These are phyloP conservation scores for Collichthys lucidus DNA, from an alignment of 2,113 vertebrate genomes.

Conservation along the genomic window DNA sequence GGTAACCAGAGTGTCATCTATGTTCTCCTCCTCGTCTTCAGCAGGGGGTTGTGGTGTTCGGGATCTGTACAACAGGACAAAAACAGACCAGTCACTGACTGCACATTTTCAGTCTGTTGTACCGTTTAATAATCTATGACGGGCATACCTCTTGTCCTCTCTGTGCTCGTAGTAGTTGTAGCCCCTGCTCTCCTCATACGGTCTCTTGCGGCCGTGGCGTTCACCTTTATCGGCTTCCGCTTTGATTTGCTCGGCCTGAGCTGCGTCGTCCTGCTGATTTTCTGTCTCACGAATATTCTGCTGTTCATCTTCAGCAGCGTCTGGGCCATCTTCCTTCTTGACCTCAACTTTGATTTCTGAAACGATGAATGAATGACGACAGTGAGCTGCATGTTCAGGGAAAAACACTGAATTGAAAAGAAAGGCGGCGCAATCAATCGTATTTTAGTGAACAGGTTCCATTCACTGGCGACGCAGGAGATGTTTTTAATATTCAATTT, in stretches of 20 bases:
- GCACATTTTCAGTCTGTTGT: not conserved
- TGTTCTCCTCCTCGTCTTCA: slow-evolving; percentile 92
- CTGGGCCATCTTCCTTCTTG: slow-evolving; percentile 73
- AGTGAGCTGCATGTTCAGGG: not conserved
- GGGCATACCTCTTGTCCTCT: slow-evolving; percentile 87
- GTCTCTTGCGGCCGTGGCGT: slow-evolving; percentile 85
- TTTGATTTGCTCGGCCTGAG: slow-evolving; percentile 64
- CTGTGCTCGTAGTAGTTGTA: slow-evolving; percentile 89
- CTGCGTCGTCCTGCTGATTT: slow-evolving; percentile 29
- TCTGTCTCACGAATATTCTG: slow-evolving; percentile 11
- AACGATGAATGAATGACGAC: not conserved
- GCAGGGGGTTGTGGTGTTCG: slow-evolving; percentile 90
- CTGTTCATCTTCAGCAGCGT: slow-evolving; percentile 56
- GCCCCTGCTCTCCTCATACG: slow-evolving; percentile 85
- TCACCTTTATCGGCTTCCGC: slow-evolving; percentile 67
- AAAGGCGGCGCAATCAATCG: not conserved
- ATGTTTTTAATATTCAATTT: not conserved
- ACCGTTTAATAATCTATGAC: not conserved
- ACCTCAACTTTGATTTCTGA: slow-evolving; percentile 69
- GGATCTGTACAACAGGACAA: slow-evolving; percentile 77
- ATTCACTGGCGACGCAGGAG: not conserved
- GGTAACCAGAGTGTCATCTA: slow-evolving; percentile 89
- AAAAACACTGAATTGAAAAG: not conserved
- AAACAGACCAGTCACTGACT: not conserved
- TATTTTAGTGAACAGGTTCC: not conserved